A percentile compares a stretch with the other conserved stretches of the same genome.
Conservation (phyloP, 1,140 invertebrate genomes). For the Odontomachus brunneus region DNA sequence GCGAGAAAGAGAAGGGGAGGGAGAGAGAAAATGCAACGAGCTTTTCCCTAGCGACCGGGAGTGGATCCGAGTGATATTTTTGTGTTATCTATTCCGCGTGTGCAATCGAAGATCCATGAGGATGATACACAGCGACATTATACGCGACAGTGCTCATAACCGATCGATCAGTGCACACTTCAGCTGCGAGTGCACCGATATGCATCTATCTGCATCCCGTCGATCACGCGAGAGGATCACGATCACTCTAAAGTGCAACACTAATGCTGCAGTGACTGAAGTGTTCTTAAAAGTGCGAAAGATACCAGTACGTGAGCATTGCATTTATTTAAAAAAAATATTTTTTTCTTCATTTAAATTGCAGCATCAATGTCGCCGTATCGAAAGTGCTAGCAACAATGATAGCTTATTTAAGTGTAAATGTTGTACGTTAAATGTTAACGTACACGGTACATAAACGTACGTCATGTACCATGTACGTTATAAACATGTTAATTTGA, state of each 20-base stretch:
- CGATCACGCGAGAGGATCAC: background rate
- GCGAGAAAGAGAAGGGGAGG: constrained; percentile 17
- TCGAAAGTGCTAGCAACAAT: background rate
- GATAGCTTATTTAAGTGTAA: background rate
- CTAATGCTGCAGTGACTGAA: constrained; percentile 17
- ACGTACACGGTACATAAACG: too few relatives aligned
- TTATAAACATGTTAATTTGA: background rate
- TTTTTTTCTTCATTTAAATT: background rate
- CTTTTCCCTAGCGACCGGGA: constrained; percentile 25
- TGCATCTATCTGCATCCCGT: background rate
- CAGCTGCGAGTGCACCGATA: background rate
- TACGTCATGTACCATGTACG: too few relatives aligned
- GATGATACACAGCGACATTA: background rate
- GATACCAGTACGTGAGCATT: constrained; percentile 13
- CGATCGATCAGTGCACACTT: constrained; percentile 23
- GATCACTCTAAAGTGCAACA: constrained; percentile 9
- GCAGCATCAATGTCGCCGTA: background rate
- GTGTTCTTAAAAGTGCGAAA: background rate
- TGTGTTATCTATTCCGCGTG: constrained; percentile 19
- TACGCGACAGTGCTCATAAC: background rate
- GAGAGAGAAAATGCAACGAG: constrained; percentile 21
- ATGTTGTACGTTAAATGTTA: background rate
- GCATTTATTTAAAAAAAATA: background rate
- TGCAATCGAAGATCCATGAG: constrained; percentile 20
- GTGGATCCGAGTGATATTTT: constrained; percentile 36